Evolutionary conservation across 2,797 vertebrate species (phyloP).

Genomic region (Galago senegalensis): DNA sequence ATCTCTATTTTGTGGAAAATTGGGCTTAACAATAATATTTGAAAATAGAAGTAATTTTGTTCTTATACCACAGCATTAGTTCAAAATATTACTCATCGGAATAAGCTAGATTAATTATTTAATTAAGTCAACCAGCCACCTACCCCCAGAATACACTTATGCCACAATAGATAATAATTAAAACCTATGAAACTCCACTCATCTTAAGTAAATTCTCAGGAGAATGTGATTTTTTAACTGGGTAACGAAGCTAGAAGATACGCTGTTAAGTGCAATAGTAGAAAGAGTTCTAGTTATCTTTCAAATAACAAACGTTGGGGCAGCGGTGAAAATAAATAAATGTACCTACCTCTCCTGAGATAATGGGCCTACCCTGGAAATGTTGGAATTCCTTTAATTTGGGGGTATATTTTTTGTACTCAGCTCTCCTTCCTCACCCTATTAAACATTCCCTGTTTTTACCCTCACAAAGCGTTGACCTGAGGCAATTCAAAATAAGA

Average conservation of each 20-base stretch:
- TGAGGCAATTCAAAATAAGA: neutral
- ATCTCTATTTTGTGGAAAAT: conserved; percentile 1
- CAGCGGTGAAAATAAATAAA: conserved; percentile 1
- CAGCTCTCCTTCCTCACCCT: neutral
- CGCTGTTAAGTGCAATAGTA: neutral
- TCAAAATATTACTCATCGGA: conserved; percentile 24
- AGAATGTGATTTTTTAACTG: conserved; percentile 60
- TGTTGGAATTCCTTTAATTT: neutral
- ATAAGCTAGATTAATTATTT: conserved; percentile 29
- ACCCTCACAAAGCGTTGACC: neutral
- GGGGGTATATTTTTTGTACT: neutral
- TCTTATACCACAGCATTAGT: neutral
- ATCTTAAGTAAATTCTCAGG: conserved; percentile 30
- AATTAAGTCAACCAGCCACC: neutral
- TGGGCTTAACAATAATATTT: neutral
- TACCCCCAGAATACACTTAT: neutral
- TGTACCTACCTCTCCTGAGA: neutral
- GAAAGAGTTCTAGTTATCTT: neutral
- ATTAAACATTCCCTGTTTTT: neutral
- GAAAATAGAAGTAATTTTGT: neutral
- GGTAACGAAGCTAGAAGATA: conserved; percentile 17
- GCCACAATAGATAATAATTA: neutral
- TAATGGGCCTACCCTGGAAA: neutral
- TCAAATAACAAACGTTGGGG: neutral
- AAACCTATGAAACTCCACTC: conserved; percentile 1